phyloP scores from a whole-genome alignment of 1,140 invertebrate genomes.

The Scaptomyza hsui region DNA sequence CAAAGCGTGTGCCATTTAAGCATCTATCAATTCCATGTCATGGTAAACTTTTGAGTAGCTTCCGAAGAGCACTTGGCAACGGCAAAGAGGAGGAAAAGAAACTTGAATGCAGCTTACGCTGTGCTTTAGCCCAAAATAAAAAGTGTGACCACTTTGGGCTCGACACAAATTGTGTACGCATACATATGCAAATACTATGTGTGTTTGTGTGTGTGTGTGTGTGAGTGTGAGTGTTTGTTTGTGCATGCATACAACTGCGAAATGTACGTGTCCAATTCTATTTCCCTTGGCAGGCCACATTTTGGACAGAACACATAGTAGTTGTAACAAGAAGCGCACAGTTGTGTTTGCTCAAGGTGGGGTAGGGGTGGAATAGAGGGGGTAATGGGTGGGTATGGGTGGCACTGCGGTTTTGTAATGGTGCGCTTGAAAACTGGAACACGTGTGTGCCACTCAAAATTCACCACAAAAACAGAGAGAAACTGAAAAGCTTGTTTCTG shows the following conservation, averaged over 20 bases:
- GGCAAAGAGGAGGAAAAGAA: slow-evolving; percentile 13
- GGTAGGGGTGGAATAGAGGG: background rate
- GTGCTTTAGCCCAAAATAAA: slow-evolving; percentile 20
- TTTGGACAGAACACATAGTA: slow-evolving; percentile 27
- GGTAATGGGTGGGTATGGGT: background rate
- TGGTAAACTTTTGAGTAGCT: slow-evolving; percentile 7
- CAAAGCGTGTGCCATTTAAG: too few relatives aligned
- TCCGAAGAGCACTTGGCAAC: slow-evolving; percentile 18
- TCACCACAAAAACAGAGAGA: slow-evolving; percentile 80
- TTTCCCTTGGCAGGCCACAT: slow-evolving; percentile 33
- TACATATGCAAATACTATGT: slow-evolving; percentile 29
- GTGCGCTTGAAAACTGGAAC: slow-evolving; percentile 65
- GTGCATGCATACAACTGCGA: background rate
- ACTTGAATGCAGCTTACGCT: slow-evolving; percentile 27
- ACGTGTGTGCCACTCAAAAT: slow-evolving; percentile 66
- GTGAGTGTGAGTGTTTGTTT: slow-evolving; percentile 17
- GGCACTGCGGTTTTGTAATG: slow-evolving; percentile 17
- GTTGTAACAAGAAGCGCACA: slow-evolving; percentile 37
- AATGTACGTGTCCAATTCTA: slow-evolving; percentile 24
- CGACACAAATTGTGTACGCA: slow-evolving; percentile 41
- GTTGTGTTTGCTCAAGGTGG: slow-evolving; percentile 2
- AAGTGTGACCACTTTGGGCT: slow-evolving; percentile 39
- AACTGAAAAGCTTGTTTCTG: slow-evolving; percentile 54
- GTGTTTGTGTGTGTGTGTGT: slow-evolving; percentile 28
- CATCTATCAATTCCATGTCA: slow-evolving; percentile 19